phyloP scores from a whole-genome alignment of 2,113 vertebrate species.

The Nerophis lumbriciformis region DNA sequence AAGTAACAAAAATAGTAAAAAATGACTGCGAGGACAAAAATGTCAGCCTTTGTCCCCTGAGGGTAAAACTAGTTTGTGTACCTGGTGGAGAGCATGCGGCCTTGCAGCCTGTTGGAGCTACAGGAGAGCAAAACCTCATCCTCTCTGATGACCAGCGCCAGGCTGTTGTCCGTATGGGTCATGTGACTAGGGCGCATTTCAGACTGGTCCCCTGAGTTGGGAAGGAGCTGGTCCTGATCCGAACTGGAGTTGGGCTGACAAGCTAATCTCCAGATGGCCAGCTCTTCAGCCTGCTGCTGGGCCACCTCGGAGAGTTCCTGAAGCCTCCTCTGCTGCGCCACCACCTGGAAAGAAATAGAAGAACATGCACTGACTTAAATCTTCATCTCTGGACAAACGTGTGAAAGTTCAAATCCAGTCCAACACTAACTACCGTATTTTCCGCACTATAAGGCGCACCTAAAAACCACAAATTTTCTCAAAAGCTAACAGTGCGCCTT shows the following conservation, averaged over 20 bases:
- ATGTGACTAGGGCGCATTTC: slow-evolving; percentile 8
- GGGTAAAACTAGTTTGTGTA: slow-evolving; percentile 22
- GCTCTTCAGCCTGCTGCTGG: slow-evolving; percentile 58
- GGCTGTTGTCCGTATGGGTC: neutral
- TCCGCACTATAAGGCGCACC: too few relatives aligned
- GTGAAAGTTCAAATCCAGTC: too few relatives aligned
- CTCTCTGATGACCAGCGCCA: slow-evolving; percentile 49
- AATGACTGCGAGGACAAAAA: too few relatives aligned
- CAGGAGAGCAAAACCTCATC: slow-evolving; percentile 67
- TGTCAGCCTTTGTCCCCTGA: too few relatives aligned
- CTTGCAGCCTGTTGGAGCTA: slow-evolving; percentile 43
- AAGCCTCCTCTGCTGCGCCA: slow-evolving; percentile 56
- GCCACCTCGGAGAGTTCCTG: slow-evolving; percentile 53
- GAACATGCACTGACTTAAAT: neutral
- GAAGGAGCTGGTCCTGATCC: slow-evolving; percentile 18
- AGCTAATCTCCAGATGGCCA: slow-evolving; percentile 64
- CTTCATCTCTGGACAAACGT: too few relatives aligned
- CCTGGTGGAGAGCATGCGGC: slow-evolving; percentile 57
- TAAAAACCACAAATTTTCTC: too few relatives aligned
- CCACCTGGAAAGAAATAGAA: slow-evolving; percentile 55
- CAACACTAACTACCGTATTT: slow-evolving; percentile 23
- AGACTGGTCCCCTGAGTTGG: slow-evolving; percentile 4
- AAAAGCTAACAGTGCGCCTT: too few relatives aligned
- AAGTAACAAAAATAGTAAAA: too few relatives aligned
- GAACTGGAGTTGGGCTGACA: slow-evolving; percentile 35